Percentiles rank a stretch among this genome's conserved stretches.
Evolutionary conservation across 2,888 invertebrate species (phyloP).

Genomic region (Marasmarcha lunaedactyla): DNA sequence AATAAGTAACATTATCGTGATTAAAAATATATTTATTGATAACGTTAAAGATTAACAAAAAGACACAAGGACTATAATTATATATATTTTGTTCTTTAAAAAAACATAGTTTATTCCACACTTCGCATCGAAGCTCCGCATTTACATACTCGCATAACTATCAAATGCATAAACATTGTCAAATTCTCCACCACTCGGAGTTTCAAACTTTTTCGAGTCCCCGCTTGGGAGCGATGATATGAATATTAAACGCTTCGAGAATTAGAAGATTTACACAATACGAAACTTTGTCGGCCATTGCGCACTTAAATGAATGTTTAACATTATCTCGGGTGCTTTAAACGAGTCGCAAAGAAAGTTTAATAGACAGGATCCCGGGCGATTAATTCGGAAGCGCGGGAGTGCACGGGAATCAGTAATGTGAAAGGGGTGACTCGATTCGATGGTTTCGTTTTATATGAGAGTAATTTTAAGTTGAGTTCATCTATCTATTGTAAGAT

Average conservation of each 20-base stretch:
- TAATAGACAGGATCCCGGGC: slow-evolving; percentile 62
- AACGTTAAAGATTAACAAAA: too few species aligned
- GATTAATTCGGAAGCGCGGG: slow-evolving; percentile 62
- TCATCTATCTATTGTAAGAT: slow-evolving; percentile 8
- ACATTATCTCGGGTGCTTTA: slow-evolving; percentile 65
- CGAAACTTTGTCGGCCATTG: slow-evolving; percentile 36
- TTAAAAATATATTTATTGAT: too few species aligned
- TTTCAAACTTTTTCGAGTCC: slow-evolving; percentile 17
- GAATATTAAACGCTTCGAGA: slow-evolving; percentile 68
- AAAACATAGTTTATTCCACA: too few species aligned
- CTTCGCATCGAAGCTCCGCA: too few species aligned
- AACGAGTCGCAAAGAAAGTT: slow-evolving; percentile 64
- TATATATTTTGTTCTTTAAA: too few species aligned
- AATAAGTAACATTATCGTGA: too few species aligned
- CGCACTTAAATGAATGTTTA: slow-evolving; percentile 69
- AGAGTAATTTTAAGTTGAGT: slow-evolving; percentile 9
- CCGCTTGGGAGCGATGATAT: slow-evolving; percentile 41
- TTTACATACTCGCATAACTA: not conserved
- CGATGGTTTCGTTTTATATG: slow-evolving; percentile 8
- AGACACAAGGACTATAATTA: too few species aligned
- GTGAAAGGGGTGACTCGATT: slow-evolving; percentile 36
- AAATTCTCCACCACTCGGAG: slow-evolving; percentile 1
- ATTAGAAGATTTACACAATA: slow-evolving; percentile 66
- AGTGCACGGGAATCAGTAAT: slow-evolving; percentile 61
- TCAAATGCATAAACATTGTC: too few species aligned